Evolutionary conservation across 2,113 vertebrate species (phyloP), one percentile per base, ranked within the genome.

Genomic region (Phalacrocorax carbo): DNA sequence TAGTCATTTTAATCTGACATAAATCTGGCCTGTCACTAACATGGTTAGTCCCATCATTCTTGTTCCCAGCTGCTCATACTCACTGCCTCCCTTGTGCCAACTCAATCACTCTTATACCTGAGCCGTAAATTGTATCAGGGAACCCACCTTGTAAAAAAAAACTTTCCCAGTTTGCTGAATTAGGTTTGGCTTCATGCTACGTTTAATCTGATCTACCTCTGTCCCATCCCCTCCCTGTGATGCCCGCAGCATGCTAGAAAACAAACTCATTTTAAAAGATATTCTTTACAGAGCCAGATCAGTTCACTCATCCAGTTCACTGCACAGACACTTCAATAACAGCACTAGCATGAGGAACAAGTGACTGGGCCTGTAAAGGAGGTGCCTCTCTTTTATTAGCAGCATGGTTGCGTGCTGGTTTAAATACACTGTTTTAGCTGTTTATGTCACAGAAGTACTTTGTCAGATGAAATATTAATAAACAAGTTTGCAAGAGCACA

Each of bases 331-430:
- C 75, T 64, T 57, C 30, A 81, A 0, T 55, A 80, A 64, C 7
- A 42, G 54, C 0, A 0, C 7, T 3, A 48, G 54, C 13, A 11
- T 2, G 49, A 83, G 8, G 11, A 77, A 40, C 1, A 7, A 87
- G 15, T 15, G 23, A 34, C 38, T 29, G 1, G 29, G 13, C 38
- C 66, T 48, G 32, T 65, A 64, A 85, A 86, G 32, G 9, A 62
- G 22, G 16, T 82, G 36, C 13, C 42, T 30, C 25, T 38, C 21
- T 52, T 62, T 55, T 57, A 82, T 51, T 1, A 90, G 75, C 55
- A 89, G n/a, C n/a, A 62, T 68, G 25, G 38, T 55, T 2, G 2
- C 2, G 3, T 20, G 9, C 19, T 68, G 12, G 15, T 79, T 91
- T 82, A 54, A 90, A 71, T 22, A 61, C 4, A n/a, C 5, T 51